Evolutionary conservation across 2,888 invertebrate species (phyloP), one percentile per base, ranked within the genome.

Genomic region (Stenchaetothrips biformis): DNA sequence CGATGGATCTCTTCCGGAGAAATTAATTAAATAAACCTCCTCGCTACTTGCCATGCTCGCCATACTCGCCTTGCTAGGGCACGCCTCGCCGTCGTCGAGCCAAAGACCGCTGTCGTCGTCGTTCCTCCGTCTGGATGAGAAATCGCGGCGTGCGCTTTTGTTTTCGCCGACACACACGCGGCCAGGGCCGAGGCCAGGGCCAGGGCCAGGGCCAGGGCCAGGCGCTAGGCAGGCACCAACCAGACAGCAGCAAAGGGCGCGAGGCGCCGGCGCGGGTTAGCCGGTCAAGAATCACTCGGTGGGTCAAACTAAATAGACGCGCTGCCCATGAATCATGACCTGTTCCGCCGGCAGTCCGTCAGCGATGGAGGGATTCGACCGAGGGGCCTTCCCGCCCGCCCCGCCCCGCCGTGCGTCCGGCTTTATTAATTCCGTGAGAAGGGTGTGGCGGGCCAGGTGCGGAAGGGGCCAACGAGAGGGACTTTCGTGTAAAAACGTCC

Each of bases 1-100:
- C 67, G 67, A 74, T 74, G 67, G 67, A 74, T 74, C 67, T 74
- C 67, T 74, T 74, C 67, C 67, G 67, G 67, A 74, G 67, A 74
- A 74, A 74, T 74, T 74, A 74, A 74, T 74, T 74, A 74, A 74
- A 74, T 74, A 7, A 74, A 74, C n/a, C 67, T 53, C 67, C 67
- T 74, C 7, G 67, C 67, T 21, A 25, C 67, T 9, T 4, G 16
- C 53, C 16, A 13, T 53, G 53, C 25, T 21, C 37, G 37, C 37
- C 37, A 4, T 37, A 4, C 37, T 37, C 37, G 37, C 37, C 37
- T 1, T 37, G 37, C 37, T 37, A 37, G 37, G 37, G 37, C 37
- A 37, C 37, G 37, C 37, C 37, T 37, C 37, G 37, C 37, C 37
- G 37, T 37, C 37, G 37, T 37, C 37, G 37, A 37, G 37, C 4